Percentiles rank a stretch among this genome's conserved stretches.
Evolutionary conservation across 2,888 invertebrate genomes (phyloP).

Genomic region (Hecatera dysodea): DNA sequence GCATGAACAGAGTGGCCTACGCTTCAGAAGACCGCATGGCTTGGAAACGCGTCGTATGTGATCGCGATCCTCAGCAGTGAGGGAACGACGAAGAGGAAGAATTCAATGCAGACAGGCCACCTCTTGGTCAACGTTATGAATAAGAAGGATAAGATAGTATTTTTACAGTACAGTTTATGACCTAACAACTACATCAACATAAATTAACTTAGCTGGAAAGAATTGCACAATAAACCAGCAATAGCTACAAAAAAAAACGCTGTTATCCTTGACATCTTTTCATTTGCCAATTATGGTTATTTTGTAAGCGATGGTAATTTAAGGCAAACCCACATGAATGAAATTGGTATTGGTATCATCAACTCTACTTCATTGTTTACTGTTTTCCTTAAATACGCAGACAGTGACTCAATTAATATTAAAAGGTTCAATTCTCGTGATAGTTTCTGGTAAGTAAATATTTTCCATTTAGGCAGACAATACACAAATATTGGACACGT

Average conservation of each 20-base stretch:
- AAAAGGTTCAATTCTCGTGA: conserved; percentile 13
- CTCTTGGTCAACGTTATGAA: neutral
- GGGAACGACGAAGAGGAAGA: no score
- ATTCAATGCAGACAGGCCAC: no score
- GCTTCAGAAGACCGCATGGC: no score
- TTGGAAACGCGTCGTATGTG: no score
- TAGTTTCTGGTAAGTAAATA: conserved; percentile 2
- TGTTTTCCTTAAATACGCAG: neutral
- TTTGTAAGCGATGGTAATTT: conserved; percentile 27
- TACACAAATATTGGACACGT: neutral
- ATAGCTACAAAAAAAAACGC: neutral
- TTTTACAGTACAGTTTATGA: neutral
- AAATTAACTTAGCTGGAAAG: neutral
- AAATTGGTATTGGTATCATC: neutral
- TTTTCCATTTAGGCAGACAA: conserved; percentile 9
- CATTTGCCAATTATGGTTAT: conserved; percentile 14
- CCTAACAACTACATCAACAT: neutral
- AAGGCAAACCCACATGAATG: conserved; percentile 12
- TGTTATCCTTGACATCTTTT: conserved; percentile 40
- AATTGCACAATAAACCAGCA: conserved; percentile 7
- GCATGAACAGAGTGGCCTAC: no score
- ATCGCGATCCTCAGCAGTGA: no score
- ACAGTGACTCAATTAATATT: neutral
- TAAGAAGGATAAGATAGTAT: neutral
- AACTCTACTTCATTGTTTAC: neutral